A percentile compares a stretch with the other conserved stretches of the same genome.
phyloP scores from a whole-genome alignment of 2,113 vertebrate species.

The Aplodontia rufa region DNA sequence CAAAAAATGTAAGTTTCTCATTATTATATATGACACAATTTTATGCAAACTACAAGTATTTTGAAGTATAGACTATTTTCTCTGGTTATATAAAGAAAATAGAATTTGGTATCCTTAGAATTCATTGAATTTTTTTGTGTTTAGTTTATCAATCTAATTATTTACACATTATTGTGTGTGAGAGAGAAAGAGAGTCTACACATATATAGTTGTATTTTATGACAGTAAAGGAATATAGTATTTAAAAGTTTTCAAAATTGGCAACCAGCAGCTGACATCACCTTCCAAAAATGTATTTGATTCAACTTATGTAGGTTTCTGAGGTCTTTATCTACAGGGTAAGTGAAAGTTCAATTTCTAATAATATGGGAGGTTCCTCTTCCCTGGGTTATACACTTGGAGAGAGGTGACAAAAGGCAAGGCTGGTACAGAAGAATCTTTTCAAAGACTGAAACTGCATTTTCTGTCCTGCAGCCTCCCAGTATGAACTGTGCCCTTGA shows the following conservation, averaged over 20 bases:
- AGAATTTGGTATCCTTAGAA: background rate
- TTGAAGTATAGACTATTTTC: background rate
- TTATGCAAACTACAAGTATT: background rate
- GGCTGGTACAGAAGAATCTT: background rate
- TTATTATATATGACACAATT: background rate
- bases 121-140: background rate
- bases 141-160: background rate
- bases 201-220: background rate
- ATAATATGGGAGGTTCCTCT: background rate
- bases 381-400: background rate
- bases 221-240: background rate
- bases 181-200: background rate
- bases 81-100: background rate
- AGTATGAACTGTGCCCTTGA: too few relatives aligned
- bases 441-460: background rate
- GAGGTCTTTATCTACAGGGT: background rate
- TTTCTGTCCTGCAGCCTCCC: background rate
- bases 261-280: background rate
- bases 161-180: background rate
- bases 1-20: background rate
- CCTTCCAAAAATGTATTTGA: background rate
- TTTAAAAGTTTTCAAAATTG: background rate
- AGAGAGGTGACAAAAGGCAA: background rate
- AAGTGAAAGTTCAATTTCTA: background rate
- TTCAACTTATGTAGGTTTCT: background rate